Evolutionary conservation across 2,797 vertebrate species (phyloP).

Genomic region (Dermochelys coriacea): DNA sequence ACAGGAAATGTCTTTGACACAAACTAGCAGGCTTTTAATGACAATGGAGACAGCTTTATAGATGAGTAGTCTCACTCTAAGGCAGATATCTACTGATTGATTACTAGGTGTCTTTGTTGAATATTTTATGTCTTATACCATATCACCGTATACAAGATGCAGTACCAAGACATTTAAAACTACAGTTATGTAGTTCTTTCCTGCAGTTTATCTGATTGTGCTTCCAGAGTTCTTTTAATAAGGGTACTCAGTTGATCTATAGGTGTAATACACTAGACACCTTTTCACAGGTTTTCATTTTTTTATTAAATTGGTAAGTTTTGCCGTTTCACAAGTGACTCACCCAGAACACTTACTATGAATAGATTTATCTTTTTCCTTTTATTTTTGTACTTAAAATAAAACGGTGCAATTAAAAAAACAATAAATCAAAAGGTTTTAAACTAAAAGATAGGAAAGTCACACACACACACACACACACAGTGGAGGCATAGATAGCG

Average conservation of each 20-base stretch:
- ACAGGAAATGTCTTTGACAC: neutral
- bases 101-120: conserved; percentile 39
- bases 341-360: conserved; percentile 13
- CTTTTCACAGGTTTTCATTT: conserved; percentile 24
- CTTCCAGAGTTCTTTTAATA: conserved; percentile 45
- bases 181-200: conserved; percentile 40
- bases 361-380: fast-evolving
- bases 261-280: conserved; percentile 16
- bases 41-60: conserved; percentile 44
- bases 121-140: conserved; percentile 49
- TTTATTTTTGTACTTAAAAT: conserved; percentile 3
- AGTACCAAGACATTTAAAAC: conserved; percentile 49
- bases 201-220: conserved; percentile 33
- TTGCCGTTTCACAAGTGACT: conserved; percentile 9
- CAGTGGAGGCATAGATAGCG: neutral
- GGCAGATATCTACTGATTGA: conserved; percentile 52
- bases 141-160: conserved; percentile 46
- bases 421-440: neutral
- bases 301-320: conserved; percentile 25
- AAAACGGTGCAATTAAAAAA: neutral
- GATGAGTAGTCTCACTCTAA: conserved; percentile 36
- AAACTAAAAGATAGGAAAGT: neutral
- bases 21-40: conserved; percentile 31
- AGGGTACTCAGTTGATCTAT: conserved; percentile 37
- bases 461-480: neutral